Conservation (phyloP, 2,113 vertebrate species). For the Calyptommatus sinebrachiatus region DNA sequence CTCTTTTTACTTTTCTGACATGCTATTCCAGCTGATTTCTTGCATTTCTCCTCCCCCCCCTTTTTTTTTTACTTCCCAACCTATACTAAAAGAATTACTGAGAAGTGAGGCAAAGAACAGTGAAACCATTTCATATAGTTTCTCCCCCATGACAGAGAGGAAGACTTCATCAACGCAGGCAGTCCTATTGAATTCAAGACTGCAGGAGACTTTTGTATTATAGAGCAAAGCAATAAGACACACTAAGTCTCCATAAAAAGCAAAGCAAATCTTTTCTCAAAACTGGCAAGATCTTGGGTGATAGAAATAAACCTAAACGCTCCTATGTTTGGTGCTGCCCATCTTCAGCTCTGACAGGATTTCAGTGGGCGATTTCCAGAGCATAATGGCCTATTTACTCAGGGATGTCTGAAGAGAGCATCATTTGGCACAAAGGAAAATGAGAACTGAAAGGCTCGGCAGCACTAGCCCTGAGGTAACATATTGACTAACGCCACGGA, state of each 20-base stretch:
- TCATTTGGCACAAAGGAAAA: slow-evolving; percentile 31
- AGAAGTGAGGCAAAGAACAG: slow-evolving; percentile 35
- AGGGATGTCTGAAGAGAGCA: slow-evolving; percentile 10
- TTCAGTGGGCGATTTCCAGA: slow-evolving; percentile 36
- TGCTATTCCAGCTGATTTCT: slow-evolving; percentile 8
- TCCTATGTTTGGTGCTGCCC: background rate
- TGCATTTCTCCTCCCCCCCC: slow-evolving; percentile 12
- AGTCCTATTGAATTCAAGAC: background rate
- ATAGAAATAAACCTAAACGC: background rate
- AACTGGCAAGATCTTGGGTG: slow-evolving; percentile 11
- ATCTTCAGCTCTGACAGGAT: slow-evolving; percentile 24
- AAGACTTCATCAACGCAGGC: slow-evolving; percentile 30
- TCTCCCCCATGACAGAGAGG: slow-evolving; percentile 13
- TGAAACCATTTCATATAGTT: slow-evolving; percentile 38
- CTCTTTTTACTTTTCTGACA: slow-evolving; percentile 31
- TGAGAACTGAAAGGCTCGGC: slow-evolving; percentile 29
- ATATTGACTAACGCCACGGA: slow-evolving; percentile 39
- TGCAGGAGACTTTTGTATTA: slow-evolving; percentile 3
- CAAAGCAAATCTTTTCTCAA: slow-evolving; percentile 14
- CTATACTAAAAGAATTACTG: background rate
- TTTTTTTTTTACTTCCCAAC: slow-evolving; percentile 20
- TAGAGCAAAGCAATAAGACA: slow-evolving; percentile 13
- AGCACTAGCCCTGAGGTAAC: slow-evolving; percentile 13
- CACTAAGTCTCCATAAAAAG: slow-evolving; percentile 3
- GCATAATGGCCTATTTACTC: slow-evolving; percentile 39